phyloP scores from a whole-genome alignment of 53 echinoderm and acorn worm species.

The Echinarachnius parma region DNA sequence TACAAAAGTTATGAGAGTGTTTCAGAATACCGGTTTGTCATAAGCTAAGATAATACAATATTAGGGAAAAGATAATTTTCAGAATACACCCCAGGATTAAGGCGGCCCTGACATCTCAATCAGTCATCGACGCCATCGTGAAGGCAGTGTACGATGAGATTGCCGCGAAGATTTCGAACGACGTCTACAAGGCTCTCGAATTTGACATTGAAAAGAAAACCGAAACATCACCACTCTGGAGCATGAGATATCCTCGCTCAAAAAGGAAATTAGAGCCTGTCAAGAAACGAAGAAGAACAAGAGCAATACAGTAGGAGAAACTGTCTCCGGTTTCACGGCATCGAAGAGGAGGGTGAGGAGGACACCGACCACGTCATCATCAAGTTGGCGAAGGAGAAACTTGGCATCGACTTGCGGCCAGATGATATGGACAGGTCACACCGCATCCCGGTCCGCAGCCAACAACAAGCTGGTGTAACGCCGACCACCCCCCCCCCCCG shows the following conservation, averaged over 20 bases:
- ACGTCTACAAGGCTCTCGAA: constrained; percentile 1
- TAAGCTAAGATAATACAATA: no score
- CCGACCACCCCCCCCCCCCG: no score
- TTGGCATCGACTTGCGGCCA: constrained; percentile 21
- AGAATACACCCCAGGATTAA: no score
- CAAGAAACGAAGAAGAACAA: constrained; percentile 26
- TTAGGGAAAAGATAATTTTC: no score
- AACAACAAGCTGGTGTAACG: not conserved
- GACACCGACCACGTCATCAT: constrained; percentile 27
- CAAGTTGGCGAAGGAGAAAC: constrained; percentile 27
- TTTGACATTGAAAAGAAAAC: not conserved
- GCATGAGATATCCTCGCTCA: not conserved
- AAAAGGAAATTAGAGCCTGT: constrained; percentile 1
- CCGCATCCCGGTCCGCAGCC: constrained; percentile 11
- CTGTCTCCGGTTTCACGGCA: constrained; percentile 39
- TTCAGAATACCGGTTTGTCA: no score
- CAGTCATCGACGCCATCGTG: not conserved
- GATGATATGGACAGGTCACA: constrained; percentile 39
- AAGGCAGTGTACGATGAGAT: constrained; percentile 2
- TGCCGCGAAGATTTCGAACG: constrained; percentile 1
- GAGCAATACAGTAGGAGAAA: constrained; percentile 36
- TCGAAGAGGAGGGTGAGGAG: constrained; percentile 18
- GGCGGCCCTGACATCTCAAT: no score
- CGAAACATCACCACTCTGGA: not conserved
- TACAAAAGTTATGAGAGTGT: no score